These are phyloP conservation scores for Grammatotria lemairii DNA, from an alignment of 2,113 vertebrate genomes.

Conservation along the genomic window DNA sequence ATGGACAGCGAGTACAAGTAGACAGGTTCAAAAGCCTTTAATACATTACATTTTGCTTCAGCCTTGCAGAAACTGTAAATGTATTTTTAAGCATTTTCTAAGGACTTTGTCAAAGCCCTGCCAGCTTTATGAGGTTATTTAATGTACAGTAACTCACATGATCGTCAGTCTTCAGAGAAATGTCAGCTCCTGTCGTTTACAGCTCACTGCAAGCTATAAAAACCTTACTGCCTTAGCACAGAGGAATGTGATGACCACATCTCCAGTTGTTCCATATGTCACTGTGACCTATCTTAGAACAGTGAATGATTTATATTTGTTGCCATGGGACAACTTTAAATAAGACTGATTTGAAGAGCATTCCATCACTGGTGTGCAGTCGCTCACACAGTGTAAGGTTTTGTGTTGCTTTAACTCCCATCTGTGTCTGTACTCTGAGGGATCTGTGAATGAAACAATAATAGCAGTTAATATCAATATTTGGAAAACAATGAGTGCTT, in stretches of 20 bases:
- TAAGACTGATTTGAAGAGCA: not conserved
- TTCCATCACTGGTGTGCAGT: not conserved
- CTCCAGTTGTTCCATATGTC: constrained; percentile 12
- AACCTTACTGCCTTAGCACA: not conserved
- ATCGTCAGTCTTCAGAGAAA: not conserved
- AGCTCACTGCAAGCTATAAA: constrained; percentile 21
- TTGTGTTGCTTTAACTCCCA: not conserved
- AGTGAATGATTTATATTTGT: constrained; percentile 24
- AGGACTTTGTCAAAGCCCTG: not conserved
- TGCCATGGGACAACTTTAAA: not conserved
- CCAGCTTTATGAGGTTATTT: not conserved
- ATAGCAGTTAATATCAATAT: not conserved
- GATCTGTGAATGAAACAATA: constrained; percentile 28
- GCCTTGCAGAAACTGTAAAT: not conserved
- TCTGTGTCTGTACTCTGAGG: not conserved
- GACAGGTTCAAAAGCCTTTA: not conserved
- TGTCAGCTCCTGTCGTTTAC: not conserved
- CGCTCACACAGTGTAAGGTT: not conserved
- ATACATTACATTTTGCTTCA: not conserved
- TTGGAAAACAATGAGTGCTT: not conserved
- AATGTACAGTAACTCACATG: not conserved
- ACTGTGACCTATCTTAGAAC: constrained; percentile 17
- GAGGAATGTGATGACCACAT: constrained; percentile 4
- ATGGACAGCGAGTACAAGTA: not conserved
- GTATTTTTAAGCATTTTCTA: not conserved